Conservation (phyloP, 2,888 invertebrate genomes). For the Ypsolopha scabrella region DNA sequence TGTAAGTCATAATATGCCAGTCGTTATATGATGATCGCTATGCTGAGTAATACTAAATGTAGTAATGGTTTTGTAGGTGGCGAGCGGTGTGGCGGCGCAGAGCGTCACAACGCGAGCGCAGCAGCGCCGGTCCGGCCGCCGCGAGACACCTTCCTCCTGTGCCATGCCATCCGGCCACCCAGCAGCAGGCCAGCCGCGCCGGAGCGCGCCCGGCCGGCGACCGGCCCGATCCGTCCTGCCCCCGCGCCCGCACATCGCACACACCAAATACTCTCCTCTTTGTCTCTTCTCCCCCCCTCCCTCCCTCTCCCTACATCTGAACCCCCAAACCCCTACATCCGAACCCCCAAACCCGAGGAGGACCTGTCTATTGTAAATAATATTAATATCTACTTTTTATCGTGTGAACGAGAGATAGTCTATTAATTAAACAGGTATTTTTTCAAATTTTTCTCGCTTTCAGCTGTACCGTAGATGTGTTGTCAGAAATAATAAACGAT, state of each 20-base stretch:
- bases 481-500: constrained; percentile 58
- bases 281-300: constrained; percentile 19
- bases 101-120: constrained; percentile 25
- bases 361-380: constrained; percentile 65
- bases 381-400: constrained; percentile 61
- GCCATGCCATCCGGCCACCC: constrained; percentile 12
- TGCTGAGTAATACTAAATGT: not conserved
- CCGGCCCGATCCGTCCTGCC: constrained; percentile 41
- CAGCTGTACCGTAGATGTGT: constrained; percentile 70
- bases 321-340: constrained; percentile 12
- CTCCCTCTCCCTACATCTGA: constrained; percentile 12
- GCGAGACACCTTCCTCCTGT: constrained; percentile 22
- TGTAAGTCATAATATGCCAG: too few relatives aligned
- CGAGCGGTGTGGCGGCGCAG: constrained; percentile 65
- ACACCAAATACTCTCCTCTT: not conserved
- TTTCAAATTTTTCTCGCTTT: constrained; percentile 70
- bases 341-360: constrained; percentile 21
- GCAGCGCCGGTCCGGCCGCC: constrained; percentile 15
- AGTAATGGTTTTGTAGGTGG: constrained; percentile 38
- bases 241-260: constrained; percentile 42
- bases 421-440: constrained; percentile 67
- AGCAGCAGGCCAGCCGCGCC: constrained; percentile 10
- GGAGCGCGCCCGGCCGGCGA: constrained; percentile 22
- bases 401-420: constrained; percentile 67
- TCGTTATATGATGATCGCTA: not conserved